These are phyloP conservation scores for Esox niger DNA, from an alignment of 2,113 vertebrate genomes.

Conservation along the genomic window DNA sequence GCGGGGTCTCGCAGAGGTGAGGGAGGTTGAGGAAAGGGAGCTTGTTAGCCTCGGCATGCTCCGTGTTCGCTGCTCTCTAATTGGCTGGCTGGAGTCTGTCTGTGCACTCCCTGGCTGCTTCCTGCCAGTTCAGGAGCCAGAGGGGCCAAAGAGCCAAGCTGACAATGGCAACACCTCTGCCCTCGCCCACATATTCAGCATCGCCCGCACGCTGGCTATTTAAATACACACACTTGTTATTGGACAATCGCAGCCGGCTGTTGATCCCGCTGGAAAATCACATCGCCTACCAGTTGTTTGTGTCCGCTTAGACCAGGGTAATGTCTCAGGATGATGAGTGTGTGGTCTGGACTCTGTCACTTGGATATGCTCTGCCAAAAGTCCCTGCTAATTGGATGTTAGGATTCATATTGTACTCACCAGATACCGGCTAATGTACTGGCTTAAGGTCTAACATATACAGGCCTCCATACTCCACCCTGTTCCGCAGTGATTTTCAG, in stretches of 20 bases:
- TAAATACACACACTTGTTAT: slow-evolving; percentile 43
- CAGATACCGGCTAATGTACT: slow-evolving; percentile 31
- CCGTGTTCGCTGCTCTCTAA: slow-evolving; percentile 51
- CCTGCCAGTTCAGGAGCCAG: slow-evolving; percentile 64
- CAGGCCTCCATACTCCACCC: background rate
- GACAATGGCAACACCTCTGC: slow-evolving; percentile 45
- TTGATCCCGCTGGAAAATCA: slow-evolving; percentile 31
- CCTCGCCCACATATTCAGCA: slow-evolving; percentile 35
- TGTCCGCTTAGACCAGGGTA: background rate
- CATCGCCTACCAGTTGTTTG: slow-evolving; percentile 10
- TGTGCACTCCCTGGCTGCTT: slow-evolving; percentile 39
- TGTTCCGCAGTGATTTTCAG: slow-evolving; percentile 11
- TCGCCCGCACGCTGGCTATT: slow-evolving; percentile 26
- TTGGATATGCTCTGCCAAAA: slow-evolving; percentile 54
- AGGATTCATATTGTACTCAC: slow-evolving; percentile 36
- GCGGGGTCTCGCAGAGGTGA: slow-evolving; percentile 68
- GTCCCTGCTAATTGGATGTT: slow-evolving; percentile 55
- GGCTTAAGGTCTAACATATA: slow-evolving; percentile 22
- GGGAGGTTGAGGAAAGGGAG: slow-evolving; percentile 68
- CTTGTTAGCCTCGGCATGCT: slow-evolving; percentile 64
- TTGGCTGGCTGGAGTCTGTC: slow-evolving; percentile 58
- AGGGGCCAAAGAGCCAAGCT: slow-evolving; percentile 38
- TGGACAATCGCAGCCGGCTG: slow-evolving; percentile 27
- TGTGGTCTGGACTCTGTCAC: slow-evolving; percentile 58
- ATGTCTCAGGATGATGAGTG: background rate